Conservation (phyloP, 2,113 vertebrate species). For the Gymnarchus niloticus region DNA sequence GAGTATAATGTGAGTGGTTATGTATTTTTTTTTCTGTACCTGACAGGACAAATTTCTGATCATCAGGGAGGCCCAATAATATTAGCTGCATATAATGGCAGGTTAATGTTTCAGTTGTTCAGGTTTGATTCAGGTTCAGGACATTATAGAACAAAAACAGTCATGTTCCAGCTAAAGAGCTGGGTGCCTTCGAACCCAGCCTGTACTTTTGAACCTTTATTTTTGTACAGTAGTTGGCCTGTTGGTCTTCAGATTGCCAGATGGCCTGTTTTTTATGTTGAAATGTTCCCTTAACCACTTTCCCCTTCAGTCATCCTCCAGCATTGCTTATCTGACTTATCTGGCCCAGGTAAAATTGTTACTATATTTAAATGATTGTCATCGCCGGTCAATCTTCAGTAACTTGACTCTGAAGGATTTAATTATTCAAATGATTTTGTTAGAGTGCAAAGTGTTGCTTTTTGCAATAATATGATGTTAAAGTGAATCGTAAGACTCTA, state of each 20-base stretch:
- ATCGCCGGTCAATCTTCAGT: neutral
- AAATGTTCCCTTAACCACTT: neutral
- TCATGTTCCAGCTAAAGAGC: too few relatives aligned
- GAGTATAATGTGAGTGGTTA: neutral
- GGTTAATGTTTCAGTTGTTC: too few relatives aligned
- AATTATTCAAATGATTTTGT: neutral
- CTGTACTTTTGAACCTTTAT: neutral
- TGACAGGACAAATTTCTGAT: neutral
- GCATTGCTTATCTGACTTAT: neutral
- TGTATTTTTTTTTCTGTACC: neutral
- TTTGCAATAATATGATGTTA: neutral
- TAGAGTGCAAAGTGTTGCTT: neutral
- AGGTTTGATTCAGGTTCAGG: too few relatives aligned
- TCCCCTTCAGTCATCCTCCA: neutral
- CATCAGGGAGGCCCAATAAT: neutral
- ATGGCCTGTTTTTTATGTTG: neutral
- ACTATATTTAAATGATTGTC: neutral
- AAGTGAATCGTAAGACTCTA: neutral
- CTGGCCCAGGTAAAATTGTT: neutral
- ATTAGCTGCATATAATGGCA: neutral
- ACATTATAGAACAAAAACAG: too few relatives aligned
- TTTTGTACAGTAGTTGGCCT: neutral
- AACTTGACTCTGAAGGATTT: neutral
- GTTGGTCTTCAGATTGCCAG: neutral
- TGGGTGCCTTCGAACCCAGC: too few relatives aligned